A percentile compares a stretch with the other conserved stretches of the same genome.
Conservation (phyloP, 2,113 vertebrate genomes). For the Todiramphus saurophagus region DNA sequence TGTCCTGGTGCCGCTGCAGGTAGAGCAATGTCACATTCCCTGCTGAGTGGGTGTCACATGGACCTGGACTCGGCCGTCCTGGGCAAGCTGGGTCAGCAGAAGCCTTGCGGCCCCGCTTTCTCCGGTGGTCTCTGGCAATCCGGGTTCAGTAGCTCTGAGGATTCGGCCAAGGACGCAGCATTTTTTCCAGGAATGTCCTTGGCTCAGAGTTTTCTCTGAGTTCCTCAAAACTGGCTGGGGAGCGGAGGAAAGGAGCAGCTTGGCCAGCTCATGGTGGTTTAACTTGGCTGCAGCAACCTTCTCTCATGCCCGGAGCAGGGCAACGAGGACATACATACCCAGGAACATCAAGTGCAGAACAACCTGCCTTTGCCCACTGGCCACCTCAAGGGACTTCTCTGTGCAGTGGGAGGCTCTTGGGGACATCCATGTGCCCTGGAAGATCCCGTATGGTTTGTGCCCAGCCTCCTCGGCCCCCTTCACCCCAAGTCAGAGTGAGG, state of each 20-base stretch:
- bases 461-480: not conserved
- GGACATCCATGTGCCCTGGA: not conserved
- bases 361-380: not conserved
- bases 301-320: not conserved
- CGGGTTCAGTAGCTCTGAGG: not conserved
- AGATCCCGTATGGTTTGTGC: not conserved
- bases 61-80: not conserved
- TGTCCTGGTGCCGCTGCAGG: not conserved
- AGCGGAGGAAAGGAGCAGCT: not conserved
- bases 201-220: not conserved
- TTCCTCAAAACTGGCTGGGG: not conserved
- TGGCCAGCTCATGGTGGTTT: not conserved
- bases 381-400: rapidly evolving
- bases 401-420: not conserved
- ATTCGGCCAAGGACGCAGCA: not conserved
- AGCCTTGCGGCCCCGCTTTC: rapidly evolving
- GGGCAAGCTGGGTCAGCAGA: not conserved
- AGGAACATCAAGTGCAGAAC: not conserved
- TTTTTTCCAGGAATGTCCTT: constrained; percentile 11
- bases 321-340: not conserved
- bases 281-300: not conserved
- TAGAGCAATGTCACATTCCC: not conserved
- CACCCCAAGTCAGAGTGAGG: not conserved
- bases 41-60: too few relatives aligned
- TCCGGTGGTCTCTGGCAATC: not conserved